A percentile compares a stretch with the other conserved stretches of the same genome.
Evolutionary conservation across 1,140 invertebrate genomes (phyloP).

Genomic region (Procambarus virginalis): DNA sequence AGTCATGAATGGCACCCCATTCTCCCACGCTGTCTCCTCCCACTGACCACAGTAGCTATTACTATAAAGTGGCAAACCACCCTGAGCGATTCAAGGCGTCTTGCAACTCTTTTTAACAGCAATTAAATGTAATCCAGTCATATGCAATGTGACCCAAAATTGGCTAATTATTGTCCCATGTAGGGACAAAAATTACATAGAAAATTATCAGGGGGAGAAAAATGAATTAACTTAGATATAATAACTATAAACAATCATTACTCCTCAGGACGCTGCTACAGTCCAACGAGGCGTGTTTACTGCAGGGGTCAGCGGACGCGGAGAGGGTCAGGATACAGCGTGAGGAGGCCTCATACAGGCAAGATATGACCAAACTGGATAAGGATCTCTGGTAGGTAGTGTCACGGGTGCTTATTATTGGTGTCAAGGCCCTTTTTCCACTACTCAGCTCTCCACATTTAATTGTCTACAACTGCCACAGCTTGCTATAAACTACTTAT

Average conservation of each 20-base stretch:
- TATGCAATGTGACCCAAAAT: not conserved
- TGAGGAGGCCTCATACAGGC: slow-evolving; percentile 90
- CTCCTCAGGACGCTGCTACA: slow-evolving; percentile 56
- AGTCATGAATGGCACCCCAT: not conserved
- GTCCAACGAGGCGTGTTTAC: slow-evolving; percentile 36
- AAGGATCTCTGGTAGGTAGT: slow-evolving; percentile 87
- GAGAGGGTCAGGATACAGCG: slow-evolving; percentile 82
- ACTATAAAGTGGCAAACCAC: not conserved
- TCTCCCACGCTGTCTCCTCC: slow-evolving; percentile 44
- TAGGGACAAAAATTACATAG: not conserved
- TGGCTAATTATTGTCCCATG: not conserved
- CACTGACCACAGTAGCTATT: not conserved
- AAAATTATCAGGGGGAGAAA: slow-evolving; percentile 1
- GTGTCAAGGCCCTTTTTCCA: no score
- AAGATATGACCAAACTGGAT: slow-evolving; percentile 91
- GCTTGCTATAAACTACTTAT: no score
- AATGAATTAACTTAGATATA: not conserved
- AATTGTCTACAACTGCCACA: no score
- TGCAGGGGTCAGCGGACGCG: slow-evolving; percentile 75
- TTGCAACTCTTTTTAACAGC: not conserved
- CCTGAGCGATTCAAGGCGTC: not conserved
- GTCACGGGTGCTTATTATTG: not conserved
- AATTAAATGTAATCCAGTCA: not conserved
- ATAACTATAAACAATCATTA: slow-evolving; percentile 12
- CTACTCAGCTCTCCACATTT: no score